phyloP scores from a whole-genome alignment of 2,113 vertebrate genomes.

The Festucalex cinctus region DNA sequence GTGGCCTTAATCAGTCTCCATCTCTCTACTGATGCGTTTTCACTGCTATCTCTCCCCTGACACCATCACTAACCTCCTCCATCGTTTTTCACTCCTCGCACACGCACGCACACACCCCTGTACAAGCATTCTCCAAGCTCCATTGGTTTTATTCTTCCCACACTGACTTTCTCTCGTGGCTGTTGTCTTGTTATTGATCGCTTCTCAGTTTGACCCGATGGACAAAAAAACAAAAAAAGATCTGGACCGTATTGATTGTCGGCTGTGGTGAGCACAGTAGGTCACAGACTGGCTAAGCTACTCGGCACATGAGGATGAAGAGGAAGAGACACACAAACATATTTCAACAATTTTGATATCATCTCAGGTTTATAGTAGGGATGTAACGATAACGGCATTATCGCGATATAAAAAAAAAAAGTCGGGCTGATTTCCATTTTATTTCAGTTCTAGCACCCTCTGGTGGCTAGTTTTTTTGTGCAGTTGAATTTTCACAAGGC shows the following conservation, averaged over 20 bases:
- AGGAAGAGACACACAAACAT: background rate
- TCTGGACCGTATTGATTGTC: background rate
- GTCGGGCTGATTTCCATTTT: no score
- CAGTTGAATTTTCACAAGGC: no score
- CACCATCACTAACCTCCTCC: constrained; percentile 28
- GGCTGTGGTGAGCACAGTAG: background rate
- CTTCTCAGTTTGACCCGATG: background rate
- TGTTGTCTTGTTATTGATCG: background rate
- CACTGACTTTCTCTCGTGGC: background rate
- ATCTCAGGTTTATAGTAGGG: no score
- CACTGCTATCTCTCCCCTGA: constrained; percentile 56
- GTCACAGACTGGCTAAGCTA: background rate
- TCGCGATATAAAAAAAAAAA: no score
- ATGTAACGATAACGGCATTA: no score
- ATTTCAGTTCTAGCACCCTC: no score
- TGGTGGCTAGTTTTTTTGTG: no score
- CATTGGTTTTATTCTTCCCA: constrained; percentile 46
- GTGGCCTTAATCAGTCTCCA: constrained; percentile 65
- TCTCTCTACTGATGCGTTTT: constrained; percentile 61
- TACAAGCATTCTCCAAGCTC: constrained; percentile 65
- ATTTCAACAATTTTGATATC: background rate
- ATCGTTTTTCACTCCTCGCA: constrained; percentile 25
- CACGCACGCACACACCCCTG: constrained; percentile 34
- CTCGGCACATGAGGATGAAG: background rate
- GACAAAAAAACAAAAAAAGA: background rate